Evolutionary conservation across 1,140 invertebrate species (phyloP).

Genomic region (roundworm (Caenorhabditis elegans)): DNA sequence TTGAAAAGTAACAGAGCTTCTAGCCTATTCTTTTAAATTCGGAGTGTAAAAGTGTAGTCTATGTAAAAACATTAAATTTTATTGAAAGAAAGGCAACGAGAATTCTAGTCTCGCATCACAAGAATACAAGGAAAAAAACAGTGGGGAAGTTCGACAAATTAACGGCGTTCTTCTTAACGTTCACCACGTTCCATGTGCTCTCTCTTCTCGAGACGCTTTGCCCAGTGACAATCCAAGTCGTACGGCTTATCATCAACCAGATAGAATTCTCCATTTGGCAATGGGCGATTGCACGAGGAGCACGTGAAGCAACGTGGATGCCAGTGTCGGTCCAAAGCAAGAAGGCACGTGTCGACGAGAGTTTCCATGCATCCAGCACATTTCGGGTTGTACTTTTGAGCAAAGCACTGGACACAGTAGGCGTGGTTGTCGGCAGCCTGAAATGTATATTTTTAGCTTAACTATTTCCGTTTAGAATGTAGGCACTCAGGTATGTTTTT

Average conservation of each 20-base stretch:
- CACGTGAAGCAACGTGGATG: constrained; percentile 96
- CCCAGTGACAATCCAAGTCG: constrained; percentile 63
- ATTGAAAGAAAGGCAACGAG: too few species aligned
- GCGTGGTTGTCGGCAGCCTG: constrained; percentile 56
- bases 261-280: constrained; percentile 69
- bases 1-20: too few species aligned
- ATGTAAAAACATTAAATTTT: too few species aligned
- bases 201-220: constrained; percentile 56
- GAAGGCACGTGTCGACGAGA: constrained; percentile 74
- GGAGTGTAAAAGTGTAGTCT: too few species aligned
- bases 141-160: too few species aligned
- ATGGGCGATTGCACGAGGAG: constrained; percentile 76
- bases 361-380: constrained; percentile 61
- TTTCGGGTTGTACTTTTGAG: constrained; percentile 60
- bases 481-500: too few species aligned
- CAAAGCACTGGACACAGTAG: constrained; percentile 62
- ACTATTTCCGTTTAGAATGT: too few species aligned
- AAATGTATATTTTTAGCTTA: too few species aligned
- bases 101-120: too few species aligned
- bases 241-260: constrained; percentile 70
- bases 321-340: constrained; percentile 93
- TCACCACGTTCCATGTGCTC: constrained; percentile 40
- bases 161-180: not conserved
- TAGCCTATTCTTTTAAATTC: too few species aligned
- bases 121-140: too few species aligned